These are phyloP conservation scores for Pandemis heparana DNA, from an alignment of 2,888 invertebrate genomes.

Conservation along the genomic window DNA sequence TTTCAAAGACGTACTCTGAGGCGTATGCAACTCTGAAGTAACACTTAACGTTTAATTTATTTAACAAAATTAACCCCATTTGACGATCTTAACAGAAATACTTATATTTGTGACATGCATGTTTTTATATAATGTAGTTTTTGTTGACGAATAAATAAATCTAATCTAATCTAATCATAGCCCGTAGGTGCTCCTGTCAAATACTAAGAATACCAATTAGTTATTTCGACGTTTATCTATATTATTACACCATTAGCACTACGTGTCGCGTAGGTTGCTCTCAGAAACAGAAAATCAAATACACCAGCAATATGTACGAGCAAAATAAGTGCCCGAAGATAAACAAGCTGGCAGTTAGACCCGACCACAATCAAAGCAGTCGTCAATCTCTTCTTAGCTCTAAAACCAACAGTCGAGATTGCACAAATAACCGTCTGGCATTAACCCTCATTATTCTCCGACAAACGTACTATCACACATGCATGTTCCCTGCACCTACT, in stretches of 20 bases:
- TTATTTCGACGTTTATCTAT: conserved; percentile 61
- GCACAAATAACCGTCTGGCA: conserved; percentile 76
- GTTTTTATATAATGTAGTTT: too few relatives aligned
- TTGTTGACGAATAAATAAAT: too few relatives aligned
- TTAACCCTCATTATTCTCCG: conserved; percentile 77
- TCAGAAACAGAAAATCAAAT: conserved; percentile 68
- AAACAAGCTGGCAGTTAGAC: conserved; percentile 62
- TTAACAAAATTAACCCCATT: conserved; percentile 33
- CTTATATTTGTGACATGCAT: too few relatives aligned
- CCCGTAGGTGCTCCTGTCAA: conserved; percentile 41
- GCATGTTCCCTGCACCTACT: conserved; percentile 42
- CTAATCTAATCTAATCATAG: too few relatives aligned
- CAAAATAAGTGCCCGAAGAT: conserved; percentile 56
- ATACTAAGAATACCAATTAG: conserved; percentile 55
- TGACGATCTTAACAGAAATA: too few relatives aligned
- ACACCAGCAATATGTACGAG: conserved; percentile 62
- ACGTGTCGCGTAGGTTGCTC: conserved; percentile 63
- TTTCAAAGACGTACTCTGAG: background rate
- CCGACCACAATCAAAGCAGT: conserved; percentile 69
- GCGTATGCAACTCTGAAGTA: conserved; percentile 12
- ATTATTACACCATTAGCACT: conserved; percentile 62
- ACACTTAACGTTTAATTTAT: conserved; percentile 33
- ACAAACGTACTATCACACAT: conserved; percentile 53
- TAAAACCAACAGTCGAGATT: conserved; percentile 81
- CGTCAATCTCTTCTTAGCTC: conserved; percentile 70